Percentiles rank a stretch among this genome's conserved stretches.
Evolutionary conservation across 2,888 invertebrate species (phyloP).

Genomic region (Acleris emargana): DNA sequence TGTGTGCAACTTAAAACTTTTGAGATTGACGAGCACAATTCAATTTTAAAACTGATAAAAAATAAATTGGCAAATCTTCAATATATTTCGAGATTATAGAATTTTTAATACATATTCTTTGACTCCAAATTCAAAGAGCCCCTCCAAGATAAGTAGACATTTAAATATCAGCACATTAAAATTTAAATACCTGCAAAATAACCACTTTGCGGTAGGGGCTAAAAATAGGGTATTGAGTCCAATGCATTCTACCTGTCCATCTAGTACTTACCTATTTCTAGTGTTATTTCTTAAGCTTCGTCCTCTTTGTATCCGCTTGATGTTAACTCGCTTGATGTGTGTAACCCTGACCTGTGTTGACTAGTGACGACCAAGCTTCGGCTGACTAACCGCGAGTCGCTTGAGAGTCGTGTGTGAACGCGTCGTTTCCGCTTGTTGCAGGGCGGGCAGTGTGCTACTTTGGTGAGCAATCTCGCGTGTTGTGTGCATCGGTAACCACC

Average conservation of each 20-base stretch:
- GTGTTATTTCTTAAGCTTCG: conserved; percentile 14
- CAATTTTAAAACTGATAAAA: too few relatives aligned
- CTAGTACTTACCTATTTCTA: background rate
- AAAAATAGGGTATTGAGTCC: background rate
- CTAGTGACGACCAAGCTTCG: conserved; percentile 37
- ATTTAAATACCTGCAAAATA: background rate
- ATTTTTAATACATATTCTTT: too few relatives aligned
- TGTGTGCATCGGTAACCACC: conserved; percentile 97
- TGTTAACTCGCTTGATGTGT: conserved; percentile 30
- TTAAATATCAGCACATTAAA: too few relatives aligned
- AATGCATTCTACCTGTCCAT: background rate
- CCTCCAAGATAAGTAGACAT: too few relatives aligned
- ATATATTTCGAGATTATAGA: too few relatives aligned
- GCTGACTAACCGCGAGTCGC: conserved; percentile 39
- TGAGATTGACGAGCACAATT: too few relatives aligned
- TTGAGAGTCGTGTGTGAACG: conserved; percentile 64
- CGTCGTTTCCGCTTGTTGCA: conserved; percentile 85
- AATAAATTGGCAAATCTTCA: too few relatives aligned
- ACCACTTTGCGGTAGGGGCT: background rate
- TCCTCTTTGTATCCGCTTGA: conserved; percentile 13
- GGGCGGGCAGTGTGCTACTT: conserved; percentile 96
- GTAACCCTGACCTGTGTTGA: conserved; percentile 30
- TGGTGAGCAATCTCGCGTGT: conserved; percentile 97
- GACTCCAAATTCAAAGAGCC: too few relatives aligned
- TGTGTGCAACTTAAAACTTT: too few relatives aligned